Conservation (phyloP, 2,113 vertebrate species). For the Limanda limanda region DNA sequence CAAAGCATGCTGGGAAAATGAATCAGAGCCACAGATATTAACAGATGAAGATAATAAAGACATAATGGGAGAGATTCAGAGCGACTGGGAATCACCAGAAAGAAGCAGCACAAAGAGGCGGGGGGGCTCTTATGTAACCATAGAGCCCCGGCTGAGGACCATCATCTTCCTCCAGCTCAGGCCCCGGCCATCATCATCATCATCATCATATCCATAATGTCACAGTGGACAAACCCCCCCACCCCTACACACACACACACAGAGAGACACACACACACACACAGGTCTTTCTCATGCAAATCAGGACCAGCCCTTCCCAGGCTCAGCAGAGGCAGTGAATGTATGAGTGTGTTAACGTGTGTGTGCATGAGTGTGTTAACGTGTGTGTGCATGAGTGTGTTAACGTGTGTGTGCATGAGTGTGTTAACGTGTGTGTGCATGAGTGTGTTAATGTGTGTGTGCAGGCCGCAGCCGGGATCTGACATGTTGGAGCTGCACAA, state of each 20-base stretch:
- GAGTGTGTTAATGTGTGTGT: not conserved
- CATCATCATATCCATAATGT: not conserved
- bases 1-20: not conserved
- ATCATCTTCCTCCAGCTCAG: not conserved
- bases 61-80: not conserved
- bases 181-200: not conserved
- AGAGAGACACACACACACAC: not conserved
- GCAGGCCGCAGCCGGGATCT: constrained; percentile 51
- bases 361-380: not conserved
- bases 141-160: not conserved
- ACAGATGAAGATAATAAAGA: not conserved
- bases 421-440: not conserved
- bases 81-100: not conserved
- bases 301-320: constrained; percentile 44
- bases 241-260: not conserved
- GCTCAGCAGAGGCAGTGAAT: not conserved
- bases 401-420: not conserved
- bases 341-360: not conserved
- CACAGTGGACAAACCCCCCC: constrained; percentile 19
- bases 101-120: constrained; percentile 43
- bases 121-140: constrained; percentile 65
- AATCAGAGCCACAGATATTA: not conserved
- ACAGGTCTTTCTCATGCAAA: constrained; percentile 37
- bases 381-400: constrained; percentile 4
- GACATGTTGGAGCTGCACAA: constrained; percentile 34